A percentile compares a stretch with the other conserved stretches of the same genome.
Conservation (phyloP, 2,888 invertebrate genomes). For the Agelastica alni region DNA sequence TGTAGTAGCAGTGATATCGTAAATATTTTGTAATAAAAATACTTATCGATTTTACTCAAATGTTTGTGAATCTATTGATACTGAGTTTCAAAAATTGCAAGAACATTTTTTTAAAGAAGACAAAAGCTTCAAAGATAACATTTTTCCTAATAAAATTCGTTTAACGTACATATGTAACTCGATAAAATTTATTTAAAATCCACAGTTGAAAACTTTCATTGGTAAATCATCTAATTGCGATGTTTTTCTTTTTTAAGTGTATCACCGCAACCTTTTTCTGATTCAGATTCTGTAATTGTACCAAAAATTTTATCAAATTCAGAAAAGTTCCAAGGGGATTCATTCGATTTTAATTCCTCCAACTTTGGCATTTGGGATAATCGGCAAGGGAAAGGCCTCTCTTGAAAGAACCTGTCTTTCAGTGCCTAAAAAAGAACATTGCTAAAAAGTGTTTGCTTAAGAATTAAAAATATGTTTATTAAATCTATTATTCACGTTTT, state of each 20-base stretch:
- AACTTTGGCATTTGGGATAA: constrained; percentile 73
- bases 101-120: too few species aligned
- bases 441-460: too few species aligned
- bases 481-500: too few species aligned
- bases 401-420: constrained; percentile 72
- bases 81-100: too few species aligned
- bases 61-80: too few species aligned
- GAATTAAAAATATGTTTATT: too few species aligned
- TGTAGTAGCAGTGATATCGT: too few species aligned
- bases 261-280: neutral
- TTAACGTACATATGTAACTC: neutral
- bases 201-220: neutral
- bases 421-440: constrained; percentile 65
- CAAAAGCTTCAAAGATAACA: too few species aligned
- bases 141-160: too few species aligned
- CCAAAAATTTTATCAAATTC: constrained; percentile 45
- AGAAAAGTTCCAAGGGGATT: constrained; percentile 38
- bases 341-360: constrained; percentile 41
- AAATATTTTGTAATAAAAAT: too few species aligned
- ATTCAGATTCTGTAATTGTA: constrained; percentile 33
- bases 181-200: neutral
- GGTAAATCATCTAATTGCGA: neutral
- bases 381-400: constrained; percentile 67
- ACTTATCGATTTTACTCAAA: too few species aligned
- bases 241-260: neutral